Base-by-base conservation (phyloP, 2,888 invertebrate species). In the Polymixis flavicincta region DNA sequence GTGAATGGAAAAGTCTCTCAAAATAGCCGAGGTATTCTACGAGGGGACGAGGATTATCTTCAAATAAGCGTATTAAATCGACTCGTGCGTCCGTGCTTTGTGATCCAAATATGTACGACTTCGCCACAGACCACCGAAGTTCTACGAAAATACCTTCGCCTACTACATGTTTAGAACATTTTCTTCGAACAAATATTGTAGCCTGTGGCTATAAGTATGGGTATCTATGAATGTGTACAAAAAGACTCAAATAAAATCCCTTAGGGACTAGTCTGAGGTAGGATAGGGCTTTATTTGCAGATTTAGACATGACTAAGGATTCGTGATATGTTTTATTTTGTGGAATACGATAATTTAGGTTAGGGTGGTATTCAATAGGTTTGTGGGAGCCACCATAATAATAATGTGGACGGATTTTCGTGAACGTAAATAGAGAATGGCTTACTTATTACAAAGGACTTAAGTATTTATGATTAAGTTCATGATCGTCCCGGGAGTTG, bases 11-110 rank as follows among this genome's bases (percentile, higher is more conserved):
- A 68, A 83, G 87, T 84, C 83, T 50, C 48, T 81, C 88, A 52
- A 91, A 90, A 91, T 90, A 90, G 92, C 89, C 85, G 87, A 89
- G 89, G 90, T 89, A 91, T 91, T 88, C 90, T 78, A 76, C 89
- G 80, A 89, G 90, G 91, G 91, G 90, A 85, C 87, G 85, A 82
- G 90, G 94, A 94, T 94, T 92, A 94, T 92, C 94, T 93, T 94
- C 93, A 94, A 94, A 94, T 95, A 95, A 94, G 94, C 93, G 93
- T 94, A 94, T 94, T 94, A 94, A 92, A 86, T 89, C 89, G 90
- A 90, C 89, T 91, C 84, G 87, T 86, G 87, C 82, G 87, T 89
- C 89, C 92, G 89, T 91, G 93, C 93, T 92, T 93, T 93, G 94
- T 94, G 91, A 92, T 92, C 92, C 90, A 91, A 93, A 93, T 92